These are phyloP conservation scores for Fulica atra DNA, from an alignment of 2,113 vertebrate genomes.

Conservation along the genomic window DNA sequence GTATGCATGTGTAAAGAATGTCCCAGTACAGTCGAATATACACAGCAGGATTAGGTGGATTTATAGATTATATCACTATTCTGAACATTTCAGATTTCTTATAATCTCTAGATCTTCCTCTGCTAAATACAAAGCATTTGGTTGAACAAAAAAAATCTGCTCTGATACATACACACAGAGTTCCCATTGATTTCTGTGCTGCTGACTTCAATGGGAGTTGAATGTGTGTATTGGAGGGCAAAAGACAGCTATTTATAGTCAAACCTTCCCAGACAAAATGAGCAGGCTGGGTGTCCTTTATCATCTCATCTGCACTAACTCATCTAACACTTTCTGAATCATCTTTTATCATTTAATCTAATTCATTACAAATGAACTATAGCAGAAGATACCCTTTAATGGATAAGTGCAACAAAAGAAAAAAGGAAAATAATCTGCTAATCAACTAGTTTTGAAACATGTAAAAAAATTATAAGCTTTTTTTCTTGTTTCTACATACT, in stretches of 20 bases:
- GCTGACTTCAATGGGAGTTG: neutral
- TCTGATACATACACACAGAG: neutral
- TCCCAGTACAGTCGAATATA: neutral
- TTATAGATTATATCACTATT: neutral
- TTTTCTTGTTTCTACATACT: neutral
- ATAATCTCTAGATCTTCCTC: neutral
- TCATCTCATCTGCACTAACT: neutral
- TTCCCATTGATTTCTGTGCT: conserved; percentile 7
- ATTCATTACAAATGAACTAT: neutral
- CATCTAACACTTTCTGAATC: neutral
- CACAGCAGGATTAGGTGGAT: neutral
- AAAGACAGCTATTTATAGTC: conserved; percentile 16
- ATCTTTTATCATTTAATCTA: neutral
- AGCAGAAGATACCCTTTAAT: neutral
- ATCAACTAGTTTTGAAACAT: neutral
- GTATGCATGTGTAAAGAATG: neutral
- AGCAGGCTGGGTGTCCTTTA: neutral
- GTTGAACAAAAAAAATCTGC: conserved; percentile 12
- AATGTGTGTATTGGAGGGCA: neutral
- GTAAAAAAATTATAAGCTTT: neutral
- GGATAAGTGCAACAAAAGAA: neutral
- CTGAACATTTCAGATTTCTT: neutral
- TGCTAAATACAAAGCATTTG: neutral
- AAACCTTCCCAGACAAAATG: neutral
- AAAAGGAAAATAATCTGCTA: neutral